phyloP scores from a whole-genome alignment of 2,888 invertebrate species.

The Emmelina monodactyla region DNA sequence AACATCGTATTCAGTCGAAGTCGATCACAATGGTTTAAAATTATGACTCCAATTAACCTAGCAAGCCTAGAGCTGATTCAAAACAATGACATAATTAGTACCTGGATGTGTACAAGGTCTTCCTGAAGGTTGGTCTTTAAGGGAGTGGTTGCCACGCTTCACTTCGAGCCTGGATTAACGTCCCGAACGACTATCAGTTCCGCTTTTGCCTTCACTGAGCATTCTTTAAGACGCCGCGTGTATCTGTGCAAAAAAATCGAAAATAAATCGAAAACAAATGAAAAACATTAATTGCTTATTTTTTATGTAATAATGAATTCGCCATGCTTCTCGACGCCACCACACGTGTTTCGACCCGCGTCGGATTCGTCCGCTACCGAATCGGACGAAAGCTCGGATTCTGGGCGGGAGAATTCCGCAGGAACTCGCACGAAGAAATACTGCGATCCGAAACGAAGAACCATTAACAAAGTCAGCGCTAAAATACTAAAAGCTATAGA shows the following conservation, averaged over 20 bases:
- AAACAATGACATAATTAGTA: too few relatives aligned
- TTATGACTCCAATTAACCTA: too few relatives aligned
- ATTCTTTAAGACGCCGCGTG: conserved; percentile 33
- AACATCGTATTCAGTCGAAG: too few relatives aligned
- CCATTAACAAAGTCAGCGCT: conserved; percentile 59
- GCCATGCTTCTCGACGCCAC: conserved; percentile 43
- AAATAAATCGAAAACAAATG: background rate
- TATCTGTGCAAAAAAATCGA: background rate
- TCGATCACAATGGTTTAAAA: too few relatives aligned
- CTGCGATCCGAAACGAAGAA: conserved; percentile 53
- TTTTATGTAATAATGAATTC: conserved; percentile 37
- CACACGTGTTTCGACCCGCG: conserved; percentile 52
- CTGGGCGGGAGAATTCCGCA: conserved; percentile 45
- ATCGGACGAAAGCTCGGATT: conserved; percentile 48
- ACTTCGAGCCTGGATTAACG: conserved; percentile 26
- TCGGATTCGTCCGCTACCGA: conserved; percentile 57
- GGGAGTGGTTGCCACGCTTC: conserved; percentile 47
- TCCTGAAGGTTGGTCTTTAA: conserved; percentile 28
- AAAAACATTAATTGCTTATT: too few relatives aligned
- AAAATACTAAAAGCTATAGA: conserved; percentile 55
- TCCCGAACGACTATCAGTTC: conserved; percentile 34
- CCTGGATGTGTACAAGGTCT: too few relatives aligned
- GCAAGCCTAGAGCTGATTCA: too few relatives aligned
- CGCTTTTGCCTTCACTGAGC: conserved; percentile 35
- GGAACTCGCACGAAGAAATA: conserved; percentile 46